Conservation (phyloP, 2,113 vertebrate genomes). For the Gnathochromis pfefferi region DNA sequence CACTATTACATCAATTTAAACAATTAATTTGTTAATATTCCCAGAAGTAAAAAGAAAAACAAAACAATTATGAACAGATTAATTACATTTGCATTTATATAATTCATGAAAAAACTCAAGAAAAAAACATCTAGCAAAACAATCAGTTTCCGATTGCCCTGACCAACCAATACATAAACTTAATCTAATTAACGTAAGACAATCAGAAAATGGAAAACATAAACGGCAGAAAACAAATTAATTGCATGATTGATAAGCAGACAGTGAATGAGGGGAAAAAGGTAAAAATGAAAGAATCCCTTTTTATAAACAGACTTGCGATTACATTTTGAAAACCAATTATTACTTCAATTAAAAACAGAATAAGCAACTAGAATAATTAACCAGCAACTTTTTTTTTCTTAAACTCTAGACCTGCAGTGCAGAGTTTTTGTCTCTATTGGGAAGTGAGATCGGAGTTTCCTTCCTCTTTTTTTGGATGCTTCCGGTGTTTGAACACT, state of each 20-base stretch:
- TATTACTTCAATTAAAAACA: neutral
- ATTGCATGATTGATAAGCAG: neutral
- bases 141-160: neutral
- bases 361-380: neutral
- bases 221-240: neutral
- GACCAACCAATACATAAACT: neutral
- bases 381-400: neutral
- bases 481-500: neutral
- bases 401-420: neutral
- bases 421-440: neutral
- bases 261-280: neutral
- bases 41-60: neutral
- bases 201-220: neutral
- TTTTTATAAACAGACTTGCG: neutral
- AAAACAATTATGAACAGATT: neutral
- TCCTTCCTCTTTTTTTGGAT: neutral
- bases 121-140: neutral
- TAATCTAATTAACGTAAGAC: neutral
- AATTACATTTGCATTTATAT: neutral
- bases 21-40: neutral
- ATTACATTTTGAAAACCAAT: neutral
- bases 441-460: neutral
- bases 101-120: neutral
- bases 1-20: neutral
- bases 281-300: neutral